phyloP scores from a whole-genome alignment of 2,113 vertebrate species.

The Ameiurus melas region DNA sequence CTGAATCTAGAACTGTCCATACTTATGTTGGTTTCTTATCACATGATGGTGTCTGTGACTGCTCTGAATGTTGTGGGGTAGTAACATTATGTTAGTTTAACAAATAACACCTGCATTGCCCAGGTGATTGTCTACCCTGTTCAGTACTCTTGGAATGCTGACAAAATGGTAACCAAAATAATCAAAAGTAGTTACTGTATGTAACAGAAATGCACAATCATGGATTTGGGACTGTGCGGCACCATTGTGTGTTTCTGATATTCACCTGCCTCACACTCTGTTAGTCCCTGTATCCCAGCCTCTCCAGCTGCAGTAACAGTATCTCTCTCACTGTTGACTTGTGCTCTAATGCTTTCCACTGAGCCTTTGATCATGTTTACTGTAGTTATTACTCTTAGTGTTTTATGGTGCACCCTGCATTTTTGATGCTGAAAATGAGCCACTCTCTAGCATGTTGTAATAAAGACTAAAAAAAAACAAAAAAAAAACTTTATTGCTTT shows the following conservation, averaged over 20 bases:
- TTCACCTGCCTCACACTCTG: background rate
- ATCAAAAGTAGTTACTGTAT: background rate
- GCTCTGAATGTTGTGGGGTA: background rate
- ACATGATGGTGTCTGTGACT: background rate
- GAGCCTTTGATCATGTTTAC: conserved; percentile 34
- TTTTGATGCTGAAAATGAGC: conserved; percentile 11
- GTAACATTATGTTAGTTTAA: background rate
- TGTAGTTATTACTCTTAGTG: conserved; percentile 27
- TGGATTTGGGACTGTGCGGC: background rate
- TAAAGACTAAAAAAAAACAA: background rate
- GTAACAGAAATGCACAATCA: background rate
- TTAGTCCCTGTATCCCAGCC: background rate
- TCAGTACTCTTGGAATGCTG: background rate
- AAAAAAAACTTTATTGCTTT: background rate
- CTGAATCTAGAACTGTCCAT: background rate
- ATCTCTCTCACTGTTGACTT: conserved; percentile 14
- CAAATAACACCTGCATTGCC: background rate
- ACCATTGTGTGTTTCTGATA: background rate
- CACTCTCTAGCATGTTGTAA: conserved; percentile 9
- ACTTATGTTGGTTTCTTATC: background rate
- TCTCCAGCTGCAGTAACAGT: background rate
- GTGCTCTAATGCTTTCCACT: conserved; percentile 37
- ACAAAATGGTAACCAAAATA: background rate
- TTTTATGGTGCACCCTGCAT: background rate
- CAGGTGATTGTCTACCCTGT: background rate